A percentile compares a stretch with the other conserved stretches of the same genome.
These are phyloP conservation scores for Crambe crambe DNA, from an alignment of 37 sponge, comb jelly and placozoan genomes.

Conservation along the genomic window DNA sequence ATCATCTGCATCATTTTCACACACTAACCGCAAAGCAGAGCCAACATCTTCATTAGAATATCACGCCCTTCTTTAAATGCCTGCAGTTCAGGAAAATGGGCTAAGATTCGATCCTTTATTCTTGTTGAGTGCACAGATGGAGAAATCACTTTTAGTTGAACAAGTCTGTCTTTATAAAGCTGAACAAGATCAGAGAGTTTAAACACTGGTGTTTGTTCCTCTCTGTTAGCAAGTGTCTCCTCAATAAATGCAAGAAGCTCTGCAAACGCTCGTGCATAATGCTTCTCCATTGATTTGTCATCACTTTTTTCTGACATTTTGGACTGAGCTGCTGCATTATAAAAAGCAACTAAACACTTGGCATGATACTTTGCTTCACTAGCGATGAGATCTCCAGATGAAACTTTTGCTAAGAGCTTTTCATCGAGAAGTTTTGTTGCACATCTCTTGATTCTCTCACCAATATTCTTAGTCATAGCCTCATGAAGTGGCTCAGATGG, in stretches of 20 bases:
- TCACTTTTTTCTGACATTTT: not conserved
- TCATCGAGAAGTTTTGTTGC: not conserved
- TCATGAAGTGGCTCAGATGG: not conserved
- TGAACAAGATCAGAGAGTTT: not conserved
- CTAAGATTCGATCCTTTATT: not conserved
- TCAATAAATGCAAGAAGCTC: not conserved
- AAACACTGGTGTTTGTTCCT: not conserved
- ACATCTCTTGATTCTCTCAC: not conserved
- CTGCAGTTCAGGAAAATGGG: not conserved
- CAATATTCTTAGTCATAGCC: not conserved
- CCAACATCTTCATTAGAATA: not conserved
- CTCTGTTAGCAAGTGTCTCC: not conserved
- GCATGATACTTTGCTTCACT: conserved; percentile 1
- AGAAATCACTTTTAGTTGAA: not conserved
- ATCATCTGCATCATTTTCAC: not conserved
- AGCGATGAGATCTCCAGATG: not conserved
- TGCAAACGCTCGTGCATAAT: not conserved
- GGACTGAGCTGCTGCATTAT: not conserved
- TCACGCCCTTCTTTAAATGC: not conserved
- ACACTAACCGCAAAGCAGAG: not conserved
- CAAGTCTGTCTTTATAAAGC: not conserved
- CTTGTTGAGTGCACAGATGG: conserved; percentile 2
- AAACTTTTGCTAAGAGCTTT: not conserved
- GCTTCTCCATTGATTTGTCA: not conserved
- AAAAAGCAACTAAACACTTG: not conserved